phyloP scores from a whole-genome alignment of 2,888 invertebrate species.

The Laothoe populi region DNA sequence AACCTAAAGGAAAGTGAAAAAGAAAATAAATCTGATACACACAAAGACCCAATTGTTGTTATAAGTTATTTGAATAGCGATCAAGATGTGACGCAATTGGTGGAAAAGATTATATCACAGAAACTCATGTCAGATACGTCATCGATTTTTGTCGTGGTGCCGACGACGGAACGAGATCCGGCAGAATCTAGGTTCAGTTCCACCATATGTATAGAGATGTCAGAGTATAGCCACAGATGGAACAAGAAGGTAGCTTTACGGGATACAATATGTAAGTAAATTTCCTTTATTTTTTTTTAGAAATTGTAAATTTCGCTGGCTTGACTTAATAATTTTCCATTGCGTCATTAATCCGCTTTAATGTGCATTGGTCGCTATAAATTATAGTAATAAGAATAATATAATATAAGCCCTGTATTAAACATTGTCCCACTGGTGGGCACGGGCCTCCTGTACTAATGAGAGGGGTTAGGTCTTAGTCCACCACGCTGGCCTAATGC shows the following conservation, averaged over 20 bases:
- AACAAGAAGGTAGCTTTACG: conserved; percentile 29
- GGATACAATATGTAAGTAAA: conserved; percentile 39
- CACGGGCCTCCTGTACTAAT: too few relatives aligned
- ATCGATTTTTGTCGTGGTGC: conserved; percentile 54
- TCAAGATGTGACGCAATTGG: conserved; percentile 41
- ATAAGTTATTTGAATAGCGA: conserved; percentile 44
- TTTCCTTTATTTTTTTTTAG: too few relatives aligned
- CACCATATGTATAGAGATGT: conserved; percentile 48
- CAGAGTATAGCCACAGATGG: conserved; percentile 41
- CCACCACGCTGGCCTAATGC: too few relatives aligned
- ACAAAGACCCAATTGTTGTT: conserved; percentile 37
- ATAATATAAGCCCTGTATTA: too few relatives aligned
- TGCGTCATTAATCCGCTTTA: too few relatives aligned
- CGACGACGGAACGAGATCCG: conserved; percentile 31
- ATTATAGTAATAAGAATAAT: too few relatives aligned
- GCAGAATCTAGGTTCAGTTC: conserved; percentile 42
- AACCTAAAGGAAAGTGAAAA: conserved; percentile 26
- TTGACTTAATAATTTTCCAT: too few relatives aligned
- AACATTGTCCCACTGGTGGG: too few relatives aligned
- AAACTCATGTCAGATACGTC: conserved; percentile 44
- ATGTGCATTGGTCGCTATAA: too few relatives aligned
- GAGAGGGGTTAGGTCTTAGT: too few relatives aligned
- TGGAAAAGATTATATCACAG: conserved; percentile 44
- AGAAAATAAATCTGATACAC: not conserved
- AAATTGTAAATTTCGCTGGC: not conserved